Evolutionary conservation across 2,888 invertebrate genomes (phyloP).

Genomic region (Machimus atricapillus): DNA sequence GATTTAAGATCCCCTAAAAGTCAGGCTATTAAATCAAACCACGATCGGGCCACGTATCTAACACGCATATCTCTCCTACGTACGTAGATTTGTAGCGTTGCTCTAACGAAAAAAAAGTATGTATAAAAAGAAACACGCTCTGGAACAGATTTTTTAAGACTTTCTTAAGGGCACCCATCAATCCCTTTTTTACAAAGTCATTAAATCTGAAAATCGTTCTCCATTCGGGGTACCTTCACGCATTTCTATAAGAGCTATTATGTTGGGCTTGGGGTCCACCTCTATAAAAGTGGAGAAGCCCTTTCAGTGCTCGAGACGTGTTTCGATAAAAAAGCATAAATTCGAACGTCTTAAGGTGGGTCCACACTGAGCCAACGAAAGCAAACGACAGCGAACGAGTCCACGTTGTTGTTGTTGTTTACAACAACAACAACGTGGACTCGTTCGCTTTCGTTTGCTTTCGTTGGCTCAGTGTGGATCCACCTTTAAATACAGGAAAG

Average conservation of each 20-base stretch:
- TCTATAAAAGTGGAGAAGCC: conserved; percentile 10
- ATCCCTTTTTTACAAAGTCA: conserved; percentile 22
- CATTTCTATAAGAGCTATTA: conserved; percentile 8
- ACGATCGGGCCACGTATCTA: background rate
- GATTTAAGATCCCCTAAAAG: conserved; percentile 1
- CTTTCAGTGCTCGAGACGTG: background rate
- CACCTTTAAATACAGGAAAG: background rate
- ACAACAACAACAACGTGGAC: too few species aligned
- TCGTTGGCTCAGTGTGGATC: too few species aligned
- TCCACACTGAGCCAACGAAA: too few species aligned
- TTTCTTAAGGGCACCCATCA: conserved; percentile 11
- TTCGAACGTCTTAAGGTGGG: background rate
- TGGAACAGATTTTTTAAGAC: background rate
- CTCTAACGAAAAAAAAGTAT: background rate
- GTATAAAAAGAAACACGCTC: background rate
- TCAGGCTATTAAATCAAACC: conserved; percentile 3
- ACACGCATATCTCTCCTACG: background rate
- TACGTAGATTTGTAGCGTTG: background rate
- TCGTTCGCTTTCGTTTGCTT: too few species aligned
- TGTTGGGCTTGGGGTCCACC: background rate
- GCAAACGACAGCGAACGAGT: too few species aligned
- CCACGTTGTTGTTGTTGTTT: too few species aligned
- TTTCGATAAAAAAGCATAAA: background rate
- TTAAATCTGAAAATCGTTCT: background rate
- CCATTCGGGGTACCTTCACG: background rate